Conservation (phyloP, 1,140 invertebrate genomes). For the Coboldia fuscipes region DNA sequence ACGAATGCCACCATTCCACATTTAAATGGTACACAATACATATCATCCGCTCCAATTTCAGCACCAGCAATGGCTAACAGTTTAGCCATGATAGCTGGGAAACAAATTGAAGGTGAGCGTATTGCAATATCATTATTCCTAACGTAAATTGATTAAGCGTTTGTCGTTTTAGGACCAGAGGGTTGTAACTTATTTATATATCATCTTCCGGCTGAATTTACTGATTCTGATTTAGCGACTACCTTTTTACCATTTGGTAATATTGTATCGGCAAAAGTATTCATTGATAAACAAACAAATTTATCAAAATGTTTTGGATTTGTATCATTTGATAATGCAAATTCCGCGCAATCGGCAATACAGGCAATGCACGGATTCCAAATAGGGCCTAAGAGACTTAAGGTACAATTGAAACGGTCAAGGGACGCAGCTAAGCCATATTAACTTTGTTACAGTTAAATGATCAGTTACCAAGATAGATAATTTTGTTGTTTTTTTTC, state of each 20-base stretch:
- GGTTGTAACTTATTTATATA: constrained; percentile 98
- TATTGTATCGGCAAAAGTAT: constrained; percentile 96
- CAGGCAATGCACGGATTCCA: constrained; percentile 96
- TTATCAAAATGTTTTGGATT: constrained; percentile 98
- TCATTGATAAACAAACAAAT: constrained; percentile 98
- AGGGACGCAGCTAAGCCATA: constrained; percentile 76
- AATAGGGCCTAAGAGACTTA: constrained; percentile 89
- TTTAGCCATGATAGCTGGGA: constrained; percentile 16
- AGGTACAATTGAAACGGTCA: constrained; percentile 92
- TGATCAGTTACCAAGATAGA: too few species aligned
- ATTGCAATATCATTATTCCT: too few species aligned
- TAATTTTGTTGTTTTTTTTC: too few species aligned
- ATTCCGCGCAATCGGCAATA: constrained; percentile 84
- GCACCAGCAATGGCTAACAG: constrained; percentile 10
- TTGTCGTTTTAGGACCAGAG: constrained; percentile 48
- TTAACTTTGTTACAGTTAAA: too few species aligned
- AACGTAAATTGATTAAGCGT: too few species aligned
- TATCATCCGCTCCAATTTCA: constrained; percentile 8
- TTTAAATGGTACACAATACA: constrained; percentile 11
- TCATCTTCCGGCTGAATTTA: constrained; percentile 94
- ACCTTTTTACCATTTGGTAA: constrained; percentile 92
- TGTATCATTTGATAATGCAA: constrained; percentile 87
- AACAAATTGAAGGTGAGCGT: constrained; percentile 17
- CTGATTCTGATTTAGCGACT: constrained; percentile 79
- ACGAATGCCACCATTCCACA: constrained; percentile 10